Base-by-base conservation (phyloP, 1,140 invertebrate genomes). In the Heterodera carotae region DNA sequence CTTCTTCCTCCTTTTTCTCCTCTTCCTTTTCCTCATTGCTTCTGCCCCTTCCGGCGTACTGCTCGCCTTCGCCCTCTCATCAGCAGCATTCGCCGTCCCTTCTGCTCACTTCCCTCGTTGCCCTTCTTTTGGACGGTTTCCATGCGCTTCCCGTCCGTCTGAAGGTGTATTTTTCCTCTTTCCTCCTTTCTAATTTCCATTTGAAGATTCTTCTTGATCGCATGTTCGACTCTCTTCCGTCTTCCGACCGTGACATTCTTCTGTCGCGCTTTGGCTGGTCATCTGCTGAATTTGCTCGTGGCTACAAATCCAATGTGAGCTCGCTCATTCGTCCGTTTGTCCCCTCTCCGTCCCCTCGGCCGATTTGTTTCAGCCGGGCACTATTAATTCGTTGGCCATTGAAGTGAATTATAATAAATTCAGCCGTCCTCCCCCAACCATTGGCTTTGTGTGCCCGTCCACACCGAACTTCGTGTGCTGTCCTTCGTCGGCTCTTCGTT, bases 111-210 rank as follows among this genome's bases (percentile, higher is more conserved):
- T 36, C 60, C 2, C 15, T 56, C 7, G 27, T 70, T 18, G 29
- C 69, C 48, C 29, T 36, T 66, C 69, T 53, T 22, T 43, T 76
- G 36, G 62, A 31, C 34, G 27, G 56, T 29, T 74, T 74, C 64
- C 71, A 76, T n/a, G 80, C 80, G 1, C 36, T 81, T 62, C 80
- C 80, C n/a, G 80, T 81, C 43, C 53, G 80, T 48, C 29, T 81
- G 29, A 81, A 74, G 48, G 71, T 74, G 27, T 62, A 1, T 27
- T n/a, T 25, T 33, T n/a, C 2, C 31, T 7, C 18, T 18, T 33
- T 48, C 18, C 4, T 22, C 15, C 48, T 0, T 18, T 53, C 18
- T 66, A 15, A 25, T 66, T 2, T 29, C 33, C 25, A 5, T 43
- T 43, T 12, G 5, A 31, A 80, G 67, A 80, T 80, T 66, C 69